phyloP scores from a whole-genome alignment of 2,888 invertebrate species.

The Pheosia gnoma region DNA sequence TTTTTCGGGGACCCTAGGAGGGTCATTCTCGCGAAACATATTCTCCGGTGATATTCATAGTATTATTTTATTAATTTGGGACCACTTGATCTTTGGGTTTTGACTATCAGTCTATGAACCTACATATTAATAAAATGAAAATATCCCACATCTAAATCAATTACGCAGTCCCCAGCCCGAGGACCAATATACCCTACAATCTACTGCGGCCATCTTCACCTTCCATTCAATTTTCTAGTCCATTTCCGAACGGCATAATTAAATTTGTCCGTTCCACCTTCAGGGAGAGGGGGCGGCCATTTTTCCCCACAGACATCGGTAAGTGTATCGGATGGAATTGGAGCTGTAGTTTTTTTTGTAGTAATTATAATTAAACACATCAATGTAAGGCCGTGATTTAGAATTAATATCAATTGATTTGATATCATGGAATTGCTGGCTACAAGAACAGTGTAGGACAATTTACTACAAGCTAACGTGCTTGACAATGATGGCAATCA shows the following conservation, averaged over 20 bases:
- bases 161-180: constrained; percentile 12
- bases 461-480: no score
- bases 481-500: no score
- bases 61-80: no score
- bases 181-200: constrained; percentile 28
- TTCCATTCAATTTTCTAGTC: constrained; percentile 76
- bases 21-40: no score
- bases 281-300: constrained; percentile 35
- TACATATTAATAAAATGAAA: background rate
- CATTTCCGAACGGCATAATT: constrained; percentile 77
- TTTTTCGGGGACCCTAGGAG: background rate
- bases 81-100: no score
- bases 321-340: constrained; percentile 37
- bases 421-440: no score
- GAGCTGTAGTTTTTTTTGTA: constrained; percentile 10
- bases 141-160: constrained; percentile 8
- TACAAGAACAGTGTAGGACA: no score
- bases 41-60: no score
- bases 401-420: no score
- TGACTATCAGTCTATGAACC: background rate
- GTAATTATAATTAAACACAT: no score
- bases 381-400: no score
- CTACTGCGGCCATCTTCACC: constrained; percentile 49
- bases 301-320: constrained; percentile 28
- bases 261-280: constrained; percentile 68